phyloP scores from a whole-genome alignment of 1,140 invertebrate species.

The Magallana angulata region DNA sequence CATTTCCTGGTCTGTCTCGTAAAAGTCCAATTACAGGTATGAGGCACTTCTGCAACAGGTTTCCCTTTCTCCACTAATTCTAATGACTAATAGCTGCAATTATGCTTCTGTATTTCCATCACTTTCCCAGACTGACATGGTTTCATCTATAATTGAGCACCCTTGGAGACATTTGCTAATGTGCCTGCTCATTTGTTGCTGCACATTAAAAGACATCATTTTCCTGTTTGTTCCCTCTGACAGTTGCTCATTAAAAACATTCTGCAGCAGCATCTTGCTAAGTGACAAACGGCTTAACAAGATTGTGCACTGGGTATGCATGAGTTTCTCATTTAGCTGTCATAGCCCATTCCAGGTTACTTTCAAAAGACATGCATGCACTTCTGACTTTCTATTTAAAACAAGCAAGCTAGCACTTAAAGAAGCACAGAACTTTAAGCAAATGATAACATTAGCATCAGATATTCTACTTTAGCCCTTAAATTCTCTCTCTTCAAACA shows the following conservation, averaged over 20 bases:
- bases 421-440: too few relatives aligned
- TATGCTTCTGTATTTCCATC: neutral
- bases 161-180: neutral
- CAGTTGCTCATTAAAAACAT: constrained; percentile 22
- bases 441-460: too few relatives aligned
- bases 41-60: neutral
- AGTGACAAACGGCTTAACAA: neutral
- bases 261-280: neutral
- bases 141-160: constrained; percentile 10
- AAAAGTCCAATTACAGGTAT: constrained; percentile 30
- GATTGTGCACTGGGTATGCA: neutral
- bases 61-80: constrained; percentile 5
- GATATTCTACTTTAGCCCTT: too few relatives aligned
- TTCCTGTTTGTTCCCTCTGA: neutral
- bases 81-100: constrained; percentile 17
- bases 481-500: too few relatives aligned
- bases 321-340: neutral
- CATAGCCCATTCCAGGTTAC: neutral
- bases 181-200: neutral
- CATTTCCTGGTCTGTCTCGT: constrained; percentile 9
- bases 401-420: neutral
- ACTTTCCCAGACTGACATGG: neutral
- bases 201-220: constrained; percentile 22
- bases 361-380: too few relatives aligned
- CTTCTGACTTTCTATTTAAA: neutral